Evolutionary conservation across 2,113 vertebrate genomes (phyloP).

Genomic region (Isurus oxyrinchus): DNA sequence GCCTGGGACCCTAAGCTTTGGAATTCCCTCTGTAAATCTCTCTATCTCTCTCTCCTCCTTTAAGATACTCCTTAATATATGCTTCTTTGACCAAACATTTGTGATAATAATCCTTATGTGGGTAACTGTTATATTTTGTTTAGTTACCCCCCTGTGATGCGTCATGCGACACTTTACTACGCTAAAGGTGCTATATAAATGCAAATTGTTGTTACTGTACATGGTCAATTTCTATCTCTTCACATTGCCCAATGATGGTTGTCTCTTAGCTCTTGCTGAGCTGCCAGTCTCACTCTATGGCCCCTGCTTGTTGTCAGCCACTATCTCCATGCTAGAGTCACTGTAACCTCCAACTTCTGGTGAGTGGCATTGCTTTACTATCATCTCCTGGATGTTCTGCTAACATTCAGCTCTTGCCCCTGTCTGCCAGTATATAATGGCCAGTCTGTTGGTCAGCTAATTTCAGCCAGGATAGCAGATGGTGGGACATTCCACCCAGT

Average conservation of each 20-base stretch:
- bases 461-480: background rate
- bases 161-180: too few relatives aligned
- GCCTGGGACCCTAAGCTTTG: background rate
- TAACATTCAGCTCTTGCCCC: background rate
- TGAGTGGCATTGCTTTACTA: background rate
- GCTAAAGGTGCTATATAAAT: too few relatives aligned
- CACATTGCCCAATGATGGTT: background rate
- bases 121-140: background rate
- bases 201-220: background rate
- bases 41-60: background rate
- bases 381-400: background rate
- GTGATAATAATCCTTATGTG: background rate
- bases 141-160: too few relatives aligned
- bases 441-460: background rate
- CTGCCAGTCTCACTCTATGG: background rate
- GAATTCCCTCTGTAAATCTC: background rate
- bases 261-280: too few relatives aligned
- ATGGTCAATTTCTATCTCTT: background rate
- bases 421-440: background rate
- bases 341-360: background rate
- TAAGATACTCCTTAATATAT: background rate
- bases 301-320: background rate
- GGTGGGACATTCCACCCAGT: background rate
- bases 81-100: background rate
- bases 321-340: background rate